Conservation (phyloP, 1,140 invertebrate genomes). For the Apolygus lucorum region DNA sequence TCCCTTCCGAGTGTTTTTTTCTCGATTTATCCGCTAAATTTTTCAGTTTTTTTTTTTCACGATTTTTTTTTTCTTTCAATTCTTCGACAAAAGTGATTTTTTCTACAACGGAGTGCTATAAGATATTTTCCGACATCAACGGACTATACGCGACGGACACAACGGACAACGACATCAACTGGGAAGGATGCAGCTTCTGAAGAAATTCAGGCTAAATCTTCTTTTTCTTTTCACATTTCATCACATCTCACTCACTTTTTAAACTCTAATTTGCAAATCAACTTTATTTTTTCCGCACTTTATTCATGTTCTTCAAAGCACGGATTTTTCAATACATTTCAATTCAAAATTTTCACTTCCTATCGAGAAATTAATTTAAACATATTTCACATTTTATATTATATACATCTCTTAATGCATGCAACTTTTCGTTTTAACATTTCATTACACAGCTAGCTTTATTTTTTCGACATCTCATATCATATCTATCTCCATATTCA, state of each 20-base stretch:
- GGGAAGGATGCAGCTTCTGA: not conserved
- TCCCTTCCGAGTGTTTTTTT: not conserved
- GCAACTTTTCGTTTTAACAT: not conserved
- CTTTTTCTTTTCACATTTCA: not conserved
- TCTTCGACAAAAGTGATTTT: no score
- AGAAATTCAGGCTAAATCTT: not conserved
- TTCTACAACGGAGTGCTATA: no score
- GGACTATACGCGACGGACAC: not conserved
- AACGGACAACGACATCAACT: not conserved
- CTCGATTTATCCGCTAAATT: not conserved
- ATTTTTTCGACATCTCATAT: no score
- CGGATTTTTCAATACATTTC: not conserved
- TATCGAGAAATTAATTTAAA: not conserved
- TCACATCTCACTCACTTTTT: no score
- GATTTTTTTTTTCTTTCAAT: not conserved
- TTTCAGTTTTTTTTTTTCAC: not conserved
- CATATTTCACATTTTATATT: no score
- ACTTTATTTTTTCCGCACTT: no score
- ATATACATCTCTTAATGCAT: no score
- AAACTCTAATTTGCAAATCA: no score
- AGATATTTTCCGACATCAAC: no score
- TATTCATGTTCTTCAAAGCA: no score
- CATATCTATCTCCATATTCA: no score
- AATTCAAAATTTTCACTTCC: not conserved
- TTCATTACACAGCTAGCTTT: not conserved